Conservation (phyloP, 2,113 vertebrate genomes). For the Cebus imitator region DNA sequence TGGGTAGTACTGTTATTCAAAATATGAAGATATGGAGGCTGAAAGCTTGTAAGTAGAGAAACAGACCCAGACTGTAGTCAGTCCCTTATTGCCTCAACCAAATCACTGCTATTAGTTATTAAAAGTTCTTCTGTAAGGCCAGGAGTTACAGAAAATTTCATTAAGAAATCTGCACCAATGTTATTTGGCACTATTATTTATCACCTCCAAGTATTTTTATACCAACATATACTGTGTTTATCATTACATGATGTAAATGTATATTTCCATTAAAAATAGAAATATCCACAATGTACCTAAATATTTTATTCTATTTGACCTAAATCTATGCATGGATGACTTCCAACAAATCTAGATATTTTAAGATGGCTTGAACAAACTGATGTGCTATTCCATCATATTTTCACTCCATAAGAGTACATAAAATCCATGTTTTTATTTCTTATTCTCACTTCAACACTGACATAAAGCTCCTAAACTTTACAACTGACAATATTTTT, state of each 20-base stretch:
- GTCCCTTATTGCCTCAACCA: not conserved
- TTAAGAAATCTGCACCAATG: not conserved
- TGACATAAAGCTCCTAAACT: not conserved
- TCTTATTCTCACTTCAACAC: not conserved
- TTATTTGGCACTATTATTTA: not conserved
- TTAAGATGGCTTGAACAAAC: not conserved
- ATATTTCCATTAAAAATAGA: slow-evolving; percentile 40
- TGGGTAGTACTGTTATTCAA: not conserved
- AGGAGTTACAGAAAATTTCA: not conserved
- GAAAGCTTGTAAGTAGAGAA: not conserved
- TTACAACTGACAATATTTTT: not conserved
- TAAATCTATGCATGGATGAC: slow-evolving; percentile 14
- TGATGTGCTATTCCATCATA: not conserved
- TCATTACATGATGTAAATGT: not conserved
- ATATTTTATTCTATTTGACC: not conserved
- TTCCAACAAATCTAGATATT: not conserved
- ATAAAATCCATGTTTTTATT: slow-evolving; percentile 12
- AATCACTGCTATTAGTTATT: not conserved
- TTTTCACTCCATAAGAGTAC: not conserved
- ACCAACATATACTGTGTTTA: not conserved
- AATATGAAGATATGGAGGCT: not conserved
- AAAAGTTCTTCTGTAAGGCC: not conserved
- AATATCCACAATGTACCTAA: not conserved
- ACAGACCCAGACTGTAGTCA: not conserved
- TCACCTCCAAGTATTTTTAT: not conserved